Percentiles rank a stretch among this genome's conserved stretches.
These are phyloP conservation scores for Hydrotaea diabolus DNA, from an alignment of 2,888 invertebrate genomes.

Conservation along the genomic window DNA sequence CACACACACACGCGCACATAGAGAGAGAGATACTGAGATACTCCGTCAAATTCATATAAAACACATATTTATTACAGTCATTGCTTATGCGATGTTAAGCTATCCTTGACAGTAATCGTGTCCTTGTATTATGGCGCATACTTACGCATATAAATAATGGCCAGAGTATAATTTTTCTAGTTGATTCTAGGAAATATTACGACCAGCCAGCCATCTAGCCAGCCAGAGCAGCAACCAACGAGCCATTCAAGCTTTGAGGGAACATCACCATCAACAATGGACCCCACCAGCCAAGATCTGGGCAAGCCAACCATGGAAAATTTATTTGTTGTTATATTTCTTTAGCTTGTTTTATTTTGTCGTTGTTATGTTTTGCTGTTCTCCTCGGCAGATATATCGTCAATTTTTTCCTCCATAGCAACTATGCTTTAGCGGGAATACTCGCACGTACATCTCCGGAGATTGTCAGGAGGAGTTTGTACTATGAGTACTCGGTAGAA, in stretches of 20 bases:
- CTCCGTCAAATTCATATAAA: conserved; percentile 40
- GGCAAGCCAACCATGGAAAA: conserved; percentile 59
- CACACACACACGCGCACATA: background rate
- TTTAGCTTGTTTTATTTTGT: conserved; percentile 36
- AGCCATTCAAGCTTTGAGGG: background rate
- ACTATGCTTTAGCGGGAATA: conserved; percentile 6
- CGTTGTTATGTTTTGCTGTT: conserved; percentile 38
- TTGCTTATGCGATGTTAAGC: conserved; percentile 65
- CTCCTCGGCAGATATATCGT: conserved; percentile 2
- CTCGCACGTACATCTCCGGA: conserved; percentile 11
- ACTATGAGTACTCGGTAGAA: no score
- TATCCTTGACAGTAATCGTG: conserved; percentile 67
- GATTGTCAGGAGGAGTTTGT: background rate
- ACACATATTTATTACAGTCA: conserved; percentile 60
- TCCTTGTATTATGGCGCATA: conserved; percentile 66
- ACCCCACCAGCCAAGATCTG: conserved; percentile 18
- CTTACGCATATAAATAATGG: conserved; percentile 67
- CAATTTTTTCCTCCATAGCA: background rate
- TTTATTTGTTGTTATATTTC: conserved; percentile 63
- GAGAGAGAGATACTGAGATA: no score
- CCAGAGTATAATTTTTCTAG: conserved; percentile 57
- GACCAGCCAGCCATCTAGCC: background rate
- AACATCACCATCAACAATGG: conserved; percentile 32
- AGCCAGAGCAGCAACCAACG: background rate
- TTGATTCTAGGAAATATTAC: conserved; percentile 47